Evolutionary conservation across 2,113 vertebrate genomes (phyloP).

Genomic region (Theristicus caerulescens): DNA sequence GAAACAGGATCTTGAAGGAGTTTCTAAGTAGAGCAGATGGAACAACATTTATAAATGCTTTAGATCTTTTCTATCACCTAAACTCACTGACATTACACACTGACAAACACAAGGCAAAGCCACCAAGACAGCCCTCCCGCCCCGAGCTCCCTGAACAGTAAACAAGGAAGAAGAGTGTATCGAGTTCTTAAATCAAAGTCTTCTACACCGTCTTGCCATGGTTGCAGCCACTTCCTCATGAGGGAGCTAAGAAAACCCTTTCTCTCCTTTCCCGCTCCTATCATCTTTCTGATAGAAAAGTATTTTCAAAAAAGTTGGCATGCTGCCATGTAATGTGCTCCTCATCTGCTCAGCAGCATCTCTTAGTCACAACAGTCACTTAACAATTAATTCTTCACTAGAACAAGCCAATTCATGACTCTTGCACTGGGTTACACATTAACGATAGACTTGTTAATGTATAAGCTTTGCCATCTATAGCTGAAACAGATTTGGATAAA

Average conservation of each 20-base stretch:
- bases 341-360: neutral
- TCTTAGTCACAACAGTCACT: neutral
- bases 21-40: neutral
- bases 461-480: neutral
- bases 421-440: neutral
- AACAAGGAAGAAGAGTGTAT: rapidly evolving
- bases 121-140: neutral
- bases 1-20: neutral
- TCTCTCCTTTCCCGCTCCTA: neutral
- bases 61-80: neutral
- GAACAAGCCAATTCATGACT: neutral
- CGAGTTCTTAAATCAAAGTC: neutral
- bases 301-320: neutral
- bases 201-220: neutral
- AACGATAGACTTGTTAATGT: neutral
- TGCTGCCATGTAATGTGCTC: neutral
- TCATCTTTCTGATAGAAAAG: neutral
- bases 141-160: neutral
- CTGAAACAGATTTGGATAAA: neutral
- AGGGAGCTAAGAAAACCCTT: neutral
- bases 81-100: neutral
- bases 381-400: neutral
- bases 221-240: neutral
- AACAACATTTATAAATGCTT: neutral
- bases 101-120: neutral